Evolutionary conservation across 2,113 vertebrate species (phyloP).

Genomic region (Trinectes maculatus): DNA sequence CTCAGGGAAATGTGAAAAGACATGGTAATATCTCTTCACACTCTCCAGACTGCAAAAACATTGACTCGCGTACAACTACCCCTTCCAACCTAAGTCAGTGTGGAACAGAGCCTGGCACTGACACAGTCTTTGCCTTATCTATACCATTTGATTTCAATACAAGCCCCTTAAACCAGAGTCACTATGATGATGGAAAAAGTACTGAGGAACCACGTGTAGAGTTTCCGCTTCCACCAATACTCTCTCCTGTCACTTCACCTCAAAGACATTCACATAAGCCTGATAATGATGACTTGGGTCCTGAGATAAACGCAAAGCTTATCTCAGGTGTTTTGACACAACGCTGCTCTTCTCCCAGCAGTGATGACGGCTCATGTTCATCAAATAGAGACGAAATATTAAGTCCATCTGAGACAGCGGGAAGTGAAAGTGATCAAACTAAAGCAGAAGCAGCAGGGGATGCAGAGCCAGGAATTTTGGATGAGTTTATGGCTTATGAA

Average conservation of each 20-base stretch:
- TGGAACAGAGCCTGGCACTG: background rate
- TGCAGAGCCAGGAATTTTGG: conserved; percentile 53
- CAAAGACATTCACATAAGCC: background rate
- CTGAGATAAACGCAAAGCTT: background rate
- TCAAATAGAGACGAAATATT: background rate
- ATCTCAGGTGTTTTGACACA: background rate
- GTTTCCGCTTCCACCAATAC: conserved; percentile 32
- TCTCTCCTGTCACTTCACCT: conserved; percentile 61
- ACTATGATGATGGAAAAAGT: background rate
- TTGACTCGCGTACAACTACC: background rate
- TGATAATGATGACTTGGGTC: background rate
- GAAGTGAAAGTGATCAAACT: background rate
- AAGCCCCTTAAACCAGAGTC: background rate
- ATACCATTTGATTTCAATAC: background rate
- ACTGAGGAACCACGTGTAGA: background rate
- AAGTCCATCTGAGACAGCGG: background rate
- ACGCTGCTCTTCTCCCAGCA: conserved; percentile 21
- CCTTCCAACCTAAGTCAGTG: background rate
- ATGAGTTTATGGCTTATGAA: conserved; percentile 87
- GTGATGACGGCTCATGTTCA: background rate
- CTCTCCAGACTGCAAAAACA: background rate
- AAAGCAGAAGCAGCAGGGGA: background rate
- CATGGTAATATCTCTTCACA: background rate
- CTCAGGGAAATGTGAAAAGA: background rate
- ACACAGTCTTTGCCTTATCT: background rate